These are phyloP conservation scores for Lasius platythorax DNA, from an alignment of 2,888 invertebrate species.

Conservation along the genomic window DNA sequence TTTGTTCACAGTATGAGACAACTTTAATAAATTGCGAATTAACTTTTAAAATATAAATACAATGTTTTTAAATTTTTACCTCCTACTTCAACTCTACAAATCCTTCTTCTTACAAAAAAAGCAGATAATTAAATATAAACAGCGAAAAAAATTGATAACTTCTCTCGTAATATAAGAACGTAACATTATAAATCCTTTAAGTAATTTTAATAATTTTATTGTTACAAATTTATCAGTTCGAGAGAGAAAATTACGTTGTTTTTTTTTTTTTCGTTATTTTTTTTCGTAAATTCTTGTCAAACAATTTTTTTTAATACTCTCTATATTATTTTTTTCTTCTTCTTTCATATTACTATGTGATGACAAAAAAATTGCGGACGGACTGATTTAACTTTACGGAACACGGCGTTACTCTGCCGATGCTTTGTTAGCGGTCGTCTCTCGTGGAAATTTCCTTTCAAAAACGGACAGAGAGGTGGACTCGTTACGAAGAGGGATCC, in stretches of 20 bases:
- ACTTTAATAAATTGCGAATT: neutral
- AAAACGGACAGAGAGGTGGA: constrained; percentile 6
- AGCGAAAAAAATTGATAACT: neutral
- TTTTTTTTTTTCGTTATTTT: neutral
- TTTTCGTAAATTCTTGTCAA: neutral
- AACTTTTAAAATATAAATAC: neutral
- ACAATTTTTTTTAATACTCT: neutral
- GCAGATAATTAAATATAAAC: neutral
- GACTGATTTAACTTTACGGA: constrained; percentile 19
- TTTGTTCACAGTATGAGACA: neutral
- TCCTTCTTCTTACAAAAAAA: neutral
- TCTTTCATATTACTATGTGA: neutral
- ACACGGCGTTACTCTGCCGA: constrained; percentile 17
- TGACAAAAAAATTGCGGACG: neutral
- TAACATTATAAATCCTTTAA: neutral
- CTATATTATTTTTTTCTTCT: neutral
- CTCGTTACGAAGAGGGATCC: constrained; percentile 29
- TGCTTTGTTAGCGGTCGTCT: constrained; percentile 24
- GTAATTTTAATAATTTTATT: neutral
- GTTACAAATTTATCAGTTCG: neutral
- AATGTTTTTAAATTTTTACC: neutral
- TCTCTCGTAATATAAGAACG: neutral
- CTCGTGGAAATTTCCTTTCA: constrained; percentile 28
- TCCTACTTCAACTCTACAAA: neutral
- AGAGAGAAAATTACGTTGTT: neutral